These are phyloP conservation scores for Passerina amoena DNA, from an alignment of 2,113 vertebrate genomes.

Conservation along the genomic window DNA sequence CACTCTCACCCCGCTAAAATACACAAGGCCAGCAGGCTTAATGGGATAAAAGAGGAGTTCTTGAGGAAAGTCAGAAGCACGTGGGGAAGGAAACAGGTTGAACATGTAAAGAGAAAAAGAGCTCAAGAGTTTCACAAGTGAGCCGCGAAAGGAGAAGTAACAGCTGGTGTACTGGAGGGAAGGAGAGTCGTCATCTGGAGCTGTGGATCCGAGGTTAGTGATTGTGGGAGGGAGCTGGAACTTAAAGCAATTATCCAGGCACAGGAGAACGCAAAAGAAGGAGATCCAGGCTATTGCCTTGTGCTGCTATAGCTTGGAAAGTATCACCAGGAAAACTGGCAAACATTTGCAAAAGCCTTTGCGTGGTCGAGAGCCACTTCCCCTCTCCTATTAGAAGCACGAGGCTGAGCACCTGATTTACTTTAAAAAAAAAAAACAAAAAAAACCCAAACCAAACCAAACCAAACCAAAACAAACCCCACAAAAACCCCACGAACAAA, in stretches of 20 bases:
- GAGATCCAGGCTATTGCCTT: background rate
- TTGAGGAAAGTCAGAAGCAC: conserved; percentile 9
- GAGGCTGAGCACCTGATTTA: background rate
- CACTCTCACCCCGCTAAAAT: background rate
- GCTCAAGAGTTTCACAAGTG: conserved; percentile 75
- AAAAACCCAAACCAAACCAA: too few species aligned
- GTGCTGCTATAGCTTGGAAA: background rate
- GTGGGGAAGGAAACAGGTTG: conserved; percentile 42
- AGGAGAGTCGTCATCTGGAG: conserved; percentile 19
- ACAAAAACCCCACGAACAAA: too few species aligned
- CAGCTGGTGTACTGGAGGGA: conserved; percentile 70
- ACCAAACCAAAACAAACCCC: too few species aligned
- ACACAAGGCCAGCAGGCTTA: background rate
- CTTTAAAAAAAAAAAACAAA: background rate
- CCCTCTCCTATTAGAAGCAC: background rate
- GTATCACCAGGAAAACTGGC: background rate
- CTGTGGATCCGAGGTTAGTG: conserved; percentile 58
- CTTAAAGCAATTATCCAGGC: conserved; percentile 2
- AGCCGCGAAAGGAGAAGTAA: conserved; percentile 83
- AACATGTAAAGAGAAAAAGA: conserved; percentile 55
- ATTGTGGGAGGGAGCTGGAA: background rate
- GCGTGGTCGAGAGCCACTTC: background rate
- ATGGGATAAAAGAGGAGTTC: background rate
- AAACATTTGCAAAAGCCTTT: background rate
- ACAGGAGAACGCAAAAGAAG: background rate